These are phyloP conservation scores for Liposcelis brunnea DNA, from an alignment of 2,888 invertebrate species.

Conservation along the genomic window DNA sequence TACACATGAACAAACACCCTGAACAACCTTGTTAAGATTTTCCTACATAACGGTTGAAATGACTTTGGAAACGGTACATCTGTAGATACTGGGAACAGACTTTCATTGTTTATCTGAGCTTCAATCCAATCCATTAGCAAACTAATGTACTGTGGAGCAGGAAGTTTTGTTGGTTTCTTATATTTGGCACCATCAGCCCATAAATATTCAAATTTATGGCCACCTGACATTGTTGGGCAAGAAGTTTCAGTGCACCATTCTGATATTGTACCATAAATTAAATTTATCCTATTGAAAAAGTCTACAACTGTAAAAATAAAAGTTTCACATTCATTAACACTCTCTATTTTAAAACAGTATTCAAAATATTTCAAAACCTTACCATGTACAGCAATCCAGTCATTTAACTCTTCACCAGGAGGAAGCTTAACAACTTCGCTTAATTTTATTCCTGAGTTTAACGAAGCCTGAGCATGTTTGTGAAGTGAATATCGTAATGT, in stretches of 20 bases:
- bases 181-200: conserved; percentile 74
- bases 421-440: conserved; percentile 65
- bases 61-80: conserved; percentile 78
- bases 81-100: conserved; percentile 62
- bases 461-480: conserved; percentile 78
- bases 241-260: conserved; percentile 67
- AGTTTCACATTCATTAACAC: conserved; percentile 10
- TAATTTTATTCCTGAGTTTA: conserved; percentile 77
- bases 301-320: conserved; percentile 55
- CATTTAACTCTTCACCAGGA: conserved; percentile 65
- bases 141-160: conserved; percentile 68
- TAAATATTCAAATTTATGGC: conserved; percentile 72
- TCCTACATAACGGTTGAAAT: conserved; percentile 59
- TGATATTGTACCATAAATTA: conserved; percentile 77
- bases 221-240: conserved; percentile 84
- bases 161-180: conserved; percentile 60
- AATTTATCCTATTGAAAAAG: conserved; percentile 83
- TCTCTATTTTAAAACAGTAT: conserved; percentile 4
- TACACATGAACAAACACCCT: conserved; percentile 87
- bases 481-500: conserved; percentile 73
- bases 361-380: conserved; percentile 16
- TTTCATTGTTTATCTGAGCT: conserved; percentile 73
- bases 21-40: conserved; percentile 73
- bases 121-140: conserved; percentile 86
- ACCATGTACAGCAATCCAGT: conserved; percentile 91